Conservation (phyloP, 2,797 vertebrate genomes). For the Nyctalus aviator region DNA sequence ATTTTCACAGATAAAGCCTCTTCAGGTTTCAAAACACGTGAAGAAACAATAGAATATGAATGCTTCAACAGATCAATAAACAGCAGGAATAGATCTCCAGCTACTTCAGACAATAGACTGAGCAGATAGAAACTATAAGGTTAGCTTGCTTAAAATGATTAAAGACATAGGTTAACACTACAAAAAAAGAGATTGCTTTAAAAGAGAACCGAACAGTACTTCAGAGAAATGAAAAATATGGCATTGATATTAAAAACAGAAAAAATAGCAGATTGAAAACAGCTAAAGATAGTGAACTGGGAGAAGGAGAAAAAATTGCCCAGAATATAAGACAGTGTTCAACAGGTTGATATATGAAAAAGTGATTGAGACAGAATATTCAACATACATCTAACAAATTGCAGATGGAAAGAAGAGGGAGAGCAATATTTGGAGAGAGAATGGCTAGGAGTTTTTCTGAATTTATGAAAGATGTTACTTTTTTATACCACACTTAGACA, state of each 20-base stretch:
- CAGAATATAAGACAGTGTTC: background rate
- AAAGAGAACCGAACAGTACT: background rate
- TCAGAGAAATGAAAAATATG: background rate
- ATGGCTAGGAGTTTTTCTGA: background rate
- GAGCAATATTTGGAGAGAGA: background rate
- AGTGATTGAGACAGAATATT: background rate
- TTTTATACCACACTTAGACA: background rate
- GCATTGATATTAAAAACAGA: conserved; percentile 15
- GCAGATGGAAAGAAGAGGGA: background rate
- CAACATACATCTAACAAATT: background rate
- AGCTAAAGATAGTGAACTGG: background rate
- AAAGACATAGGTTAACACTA: background rate
- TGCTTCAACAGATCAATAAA: background rate
- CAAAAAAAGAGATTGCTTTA: conserved; percentile 3
- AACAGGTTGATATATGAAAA: background rate
- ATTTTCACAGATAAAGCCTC: background rate
- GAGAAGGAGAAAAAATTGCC: background rate
- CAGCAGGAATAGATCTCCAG: background rate
- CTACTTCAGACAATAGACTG: conserved; percentile 9
- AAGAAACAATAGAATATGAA: background rate
- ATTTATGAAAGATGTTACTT: background rate
- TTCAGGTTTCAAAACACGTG: background rate
- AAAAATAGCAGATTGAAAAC: conserved; percentile 4
- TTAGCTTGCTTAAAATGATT: conserved; percentile 10
- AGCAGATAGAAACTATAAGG: background rate